Evolutionary conservation across 2,113 vertebrate genomes (phyloP).

Genomic region (Tachuris rubrigastra): DNA sequence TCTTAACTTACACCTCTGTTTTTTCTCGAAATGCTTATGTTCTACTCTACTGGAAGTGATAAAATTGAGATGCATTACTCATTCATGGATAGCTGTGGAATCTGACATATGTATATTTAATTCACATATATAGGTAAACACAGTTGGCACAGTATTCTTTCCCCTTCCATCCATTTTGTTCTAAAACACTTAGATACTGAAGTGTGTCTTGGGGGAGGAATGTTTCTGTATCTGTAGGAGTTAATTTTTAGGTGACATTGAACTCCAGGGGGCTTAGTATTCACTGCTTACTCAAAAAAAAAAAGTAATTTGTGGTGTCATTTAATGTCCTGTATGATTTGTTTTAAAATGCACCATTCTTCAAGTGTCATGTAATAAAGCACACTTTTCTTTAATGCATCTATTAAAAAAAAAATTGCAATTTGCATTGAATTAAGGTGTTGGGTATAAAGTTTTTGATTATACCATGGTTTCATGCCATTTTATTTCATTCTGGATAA

Average conservation of each 20-base stretch:
- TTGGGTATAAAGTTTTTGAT: background rate
- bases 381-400: background rate
- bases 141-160: background rate
- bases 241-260: background rate
- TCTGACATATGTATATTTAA: background rate
- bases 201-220: background rate
- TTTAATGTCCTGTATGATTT: background rate
- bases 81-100: background rate
- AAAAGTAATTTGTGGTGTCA: background rate
- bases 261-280: background rate
- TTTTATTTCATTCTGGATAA: background rate
- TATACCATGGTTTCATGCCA: background rate
- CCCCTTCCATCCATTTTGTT: background rate
- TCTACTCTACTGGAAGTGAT: background rate
- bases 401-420: background rate
- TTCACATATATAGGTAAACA: background rate
- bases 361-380: background rate
- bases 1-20: background rate
- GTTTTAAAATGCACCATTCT: background rate
- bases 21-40: background rate
- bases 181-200: background rate
- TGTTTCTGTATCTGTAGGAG: background rate
- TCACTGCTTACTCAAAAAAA: background rate
- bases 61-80: background rate
- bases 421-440: background rate